These are phyloP conservation scores for Numenius arquata DNA, from an alignment of 2,113 vertebrate species.

Conservation along the genomic window DNA sequence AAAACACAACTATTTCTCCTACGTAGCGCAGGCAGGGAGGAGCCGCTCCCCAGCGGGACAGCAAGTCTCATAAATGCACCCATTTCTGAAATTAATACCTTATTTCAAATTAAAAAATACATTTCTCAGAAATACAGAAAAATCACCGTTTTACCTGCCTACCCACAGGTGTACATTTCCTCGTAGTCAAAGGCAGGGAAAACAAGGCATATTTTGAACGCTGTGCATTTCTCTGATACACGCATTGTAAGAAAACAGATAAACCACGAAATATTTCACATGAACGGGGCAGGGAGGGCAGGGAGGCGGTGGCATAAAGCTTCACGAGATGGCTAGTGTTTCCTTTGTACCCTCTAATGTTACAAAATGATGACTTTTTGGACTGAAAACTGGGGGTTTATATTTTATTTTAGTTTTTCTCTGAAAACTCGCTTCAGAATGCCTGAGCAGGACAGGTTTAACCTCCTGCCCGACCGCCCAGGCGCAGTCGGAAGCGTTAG, in stretches of 20 bases:
- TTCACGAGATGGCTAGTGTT: background rate
- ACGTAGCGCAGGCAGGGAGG: fast-evolving
- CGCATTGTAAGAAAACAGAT: background rate
- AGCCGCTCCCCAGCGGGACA: background rate
- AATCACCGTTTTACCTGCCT: background rate
- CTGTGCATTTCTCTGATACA: background rate
- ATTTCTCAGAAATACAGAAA: background rate
- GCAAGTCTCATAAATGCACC: background rate
- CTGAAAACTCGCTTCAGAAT: background rate
- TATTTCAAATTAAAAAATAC: background rate
- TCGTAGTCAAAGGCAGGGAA: fast-evolving
- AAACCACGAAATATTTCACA: background rate
- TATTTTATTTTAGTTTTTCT: background rate
- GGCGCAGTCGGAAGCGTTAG: background rate
- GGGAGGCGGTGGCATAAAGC: background rate
- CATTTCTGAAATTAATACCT: background rate
- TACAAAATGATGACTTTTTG: background rate
- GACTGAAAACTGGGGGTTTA: fast-evolving
- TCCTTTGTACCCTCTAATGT: background rate
- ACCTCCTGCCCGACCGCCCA: background rate
- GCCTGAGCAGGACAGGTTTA: background rate
- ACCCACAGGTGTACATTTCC: too few species aligned
- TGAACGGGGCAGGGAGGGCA: background rate
- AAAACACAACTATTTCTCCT: background rate
- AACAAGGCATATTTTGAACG: background rate